Base-by-base conservation (phyloP, 2,113 vertebrate genomes). In the Gadus macrocephalus region DNA sequence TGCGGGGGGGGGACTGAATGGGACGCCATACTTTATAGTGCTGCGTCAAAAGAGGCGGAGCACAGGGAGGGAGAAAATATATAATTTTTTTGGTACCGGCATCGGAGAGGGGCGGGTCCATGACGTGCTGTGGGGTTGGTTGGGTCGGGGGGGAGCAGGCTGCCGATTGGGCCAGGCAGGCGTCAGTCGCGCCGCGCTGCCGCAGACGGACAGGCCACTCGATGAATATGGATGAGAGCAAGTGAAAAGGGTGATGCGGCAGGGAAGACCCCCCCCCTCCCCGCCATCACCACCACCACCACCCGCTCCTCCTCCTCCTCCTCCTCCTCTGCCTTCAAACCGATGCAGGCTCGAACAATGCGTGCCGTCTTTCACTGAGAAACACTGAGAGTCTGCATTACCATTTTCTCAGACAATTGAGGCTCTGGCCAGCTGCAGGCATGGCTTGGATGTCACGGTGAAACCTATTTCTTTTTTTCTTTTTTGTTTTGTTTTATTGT, bases 161-260 rank as follows among this genome's bases (percentile, higher is more conserved):
- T 49, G 12, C 64, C 68, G 76, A 90, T 90, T 90, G 89, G 89
- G 66, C 65, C 7, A 62, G 66, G 2, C 22, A 64, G 75, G 75
- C 59, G 87, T 85, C 89, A 87, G 81, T 90, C 87, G 42, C 74
- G 67, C 78, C 78, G 69, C 0, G 77, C 73, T 86, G 81, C 88
- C 86, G 88, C 89, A 90, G 89, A 90, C 81, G 83, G 89, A 90
- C 88, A 84, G 87, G 88, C 85, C 80, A 89, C 88, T 90, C 89
- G 89, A 90, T 90, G 89, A 90, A 90, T 90, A 90, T 90, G 89
- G 89, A 90, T 90, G 89, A 90, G 89, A 90, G 86, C 89, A 88
- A 49, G 88, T 89, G 85, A 90, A 88, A 90, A 88, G 89, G 89
- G 88, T 90, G 89, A 90, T 90, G 89, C 89, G 89, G 89, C 89